phyloP scores from a whole-genome alignment of 2,888 invertebrate species.

The Endomychus coccineus region DNA sequence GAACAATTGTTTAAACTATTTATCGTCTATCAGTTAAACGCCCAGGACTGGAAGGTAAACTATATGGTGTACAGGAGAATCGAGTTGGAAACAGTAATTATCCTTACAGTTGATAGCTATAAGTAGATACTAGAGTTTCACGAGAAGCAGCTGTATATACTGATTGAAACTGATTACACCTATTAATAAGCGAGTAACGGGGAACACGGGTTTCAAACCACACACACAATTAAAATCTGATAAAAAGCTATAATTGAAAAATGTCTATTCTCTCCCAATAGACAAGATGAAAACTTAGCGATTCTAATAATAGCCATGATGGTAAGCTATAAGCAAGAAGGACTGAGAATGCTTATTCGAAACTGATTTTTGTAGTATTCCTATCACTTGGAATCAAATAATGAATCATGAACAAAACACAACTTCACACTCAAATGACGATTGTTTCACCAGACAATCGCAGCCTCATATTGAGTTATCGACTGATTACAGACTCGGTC shows the following conservation, averaged over 20 bases:
- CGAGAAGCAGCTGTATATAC: slow-evolving; percentile 28
- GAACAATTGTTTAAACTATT: slow-evolving; percentile 9
- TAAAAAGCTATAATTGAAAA: slow-evolving; percentile 30
- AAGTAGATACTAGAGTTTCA: slow-evolving; percentile 17
- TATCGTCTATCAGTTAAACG: slow-evolving; percentile 2
- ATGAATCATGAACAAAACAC: too few relatives aligned
- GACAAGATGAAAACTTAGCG: too few relatives aligned
- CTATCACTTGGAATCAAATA: too few relatives aligned
- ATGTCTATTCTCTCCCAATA: slow-evolving; percentile 17
- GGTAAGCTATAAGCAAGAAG: too few relatives aligned
- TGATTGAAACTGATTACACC: slow-evolving; percentile 33
- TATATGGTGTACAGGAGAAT: slow-evolving; percentile 5
- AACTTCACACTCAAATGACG: too few relatives aligned
- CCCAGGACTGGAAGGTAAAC: slow-evolving; percentile 13
- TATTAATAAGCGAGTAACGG: slow-evolving; percentile 27
- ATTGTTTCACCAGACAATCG: too few relatives aligned
- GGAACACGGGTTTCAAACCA: slow-evolving; percentile 14
- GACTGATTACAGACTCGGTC: too few relatives aligned
- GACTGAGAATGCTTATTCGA: too few relatives aligned
- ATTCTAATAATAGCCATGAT: too few relatives aligned
- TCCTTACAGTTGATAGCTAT: slow-evolving; percentile 11
- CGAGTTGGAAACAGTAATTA: slow-evolving; percentile 16
- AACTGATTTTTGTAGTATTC: too few relatives aligned
- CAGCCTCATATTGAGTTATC: too few relatives aligned
- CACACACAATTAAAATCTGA: slow-evolving; percentile 29